Evolutionary conservation across 2,888 invertebrate species (phyloP).

Genomic region (Erebia epiphron): DNA sequence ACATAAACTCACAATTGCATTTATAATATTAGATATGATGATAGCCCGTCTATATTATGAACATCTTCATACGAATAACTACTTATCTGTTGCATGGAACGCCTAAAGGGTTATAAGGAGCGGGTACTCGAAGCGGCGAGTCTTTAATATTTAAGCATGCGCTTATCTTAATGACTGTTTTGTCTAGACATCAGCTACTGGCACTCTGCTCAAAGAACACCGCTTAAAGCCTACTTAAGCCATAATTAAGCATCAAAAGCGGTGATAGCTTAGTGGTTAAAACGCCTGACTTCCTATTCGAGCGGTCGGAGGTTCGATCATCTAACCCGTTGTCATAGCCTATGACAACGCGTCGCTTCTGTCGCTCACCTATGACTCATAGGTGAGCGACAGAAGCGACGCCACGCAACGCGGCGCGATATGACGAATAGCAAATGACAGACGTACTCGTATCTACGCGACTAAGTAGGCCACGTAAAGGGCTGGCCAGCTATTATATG

Average conservation of each 20-base stretch:
- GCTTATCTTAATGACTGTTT: slow-evolving; percentile 68
- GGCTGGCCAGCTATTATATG: too few species aligned
- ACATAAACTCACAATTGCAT: too few species aligned
- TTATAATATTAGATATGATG: background rate
- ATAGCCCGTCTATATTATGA: background rate
- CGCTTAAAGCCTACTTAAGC: background rate
- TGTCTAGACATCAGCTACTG: slow-evolving; percentile 58
- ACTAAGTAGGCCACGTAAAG: too few species aligned
- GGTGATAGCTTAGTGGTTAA: background rate
- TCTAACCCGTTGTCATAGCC: too few species aligned
- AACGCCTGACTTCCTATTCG: too few species aligned
- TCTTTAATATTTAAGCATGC: slow-evolving; percentile 43
- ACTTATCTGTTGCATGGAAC: slow-evolving; percentile 57
- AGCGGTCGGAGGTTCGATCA: too few species aligned
- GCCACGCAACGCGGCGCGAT: too few species aligned
- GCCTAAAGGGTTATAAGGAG: slow-evolving; percentile 70
- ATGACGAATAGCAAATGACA: too few species aligned
- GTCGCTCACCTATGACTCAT: too few species aligned
- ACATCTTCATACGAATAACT: slow-evolving; percentile 52
- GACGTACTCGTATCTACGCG: too few species aligned
- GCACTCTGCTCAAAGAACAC: slow-evolving; percentile 30
- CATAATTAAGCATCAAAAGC: background rate
- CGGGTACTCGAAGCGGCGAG: slow-evolving; percentile 52
- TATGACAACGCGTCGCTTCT: too few species aligned
- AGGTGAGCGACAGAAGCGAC: too few species aligned